Percentiles rank a stretch among this genome's conserved stretches.
These are phyloP conservation scores for Epsilonema sp. DNA, from an alignment of 2,888 invertebrate genomes.

Conservation along the genomic window DNA sequence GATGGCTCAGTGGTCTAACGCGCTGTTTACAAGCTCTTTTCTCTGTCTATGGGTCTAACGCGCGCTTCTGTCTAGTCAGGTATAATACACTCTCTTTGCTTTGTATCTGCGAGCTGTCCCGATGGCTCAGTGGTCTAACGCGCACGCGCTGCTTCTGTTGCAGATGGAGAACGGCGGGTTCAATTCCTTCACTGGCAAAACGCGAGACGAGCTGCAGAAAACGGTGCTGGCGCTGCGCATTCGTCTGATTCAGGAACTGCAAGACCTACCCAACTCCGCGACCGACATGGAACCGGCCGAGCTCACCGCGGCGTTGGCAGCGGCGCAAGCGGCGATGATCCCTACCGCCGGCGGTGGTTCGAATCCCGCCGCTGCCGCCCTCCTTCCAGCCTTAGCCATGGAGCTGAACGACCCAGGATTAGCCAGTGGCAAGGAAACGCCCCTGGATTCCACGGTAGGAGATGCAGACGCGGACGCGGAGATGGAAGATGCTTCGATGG, in stretches of 20 bases:
- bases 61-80: too few species aligned
- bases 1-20: too few species aligned
- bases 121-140: too few species aligned
- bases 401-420: too few species aligned
- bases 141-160: not conserved
- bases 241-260: not conserved
- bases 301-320: not conserved
- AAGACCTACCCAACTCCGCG: not conserved
- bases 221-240: not conserved
- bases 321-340: not conserved
- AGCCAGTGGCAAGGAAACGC: not conserved
- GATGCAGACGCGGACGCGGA: not conserved
- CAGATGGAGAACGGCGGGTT: not conserved
- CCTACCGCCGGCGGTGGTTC: not conserved
- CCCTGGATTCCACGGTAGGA: not conserved
- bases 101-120: too few species aligned
- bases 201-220: not conserved
- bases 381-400: too few species aligned
- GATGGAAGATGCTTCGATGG: not conserved
- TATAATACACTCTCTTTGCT: too few species aligned
- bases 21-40: too few species aligned
- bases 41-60: too few species aligned
- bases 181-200: too few species aligned
- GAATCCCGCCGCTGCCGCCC: not conserved
- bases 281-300: not conserved